These are phyloP conservation scores for Laodelphax striatellus DNA, from an alignment of 1,140 invertebrate genomes.

Conservation along the genomic window DNA sequence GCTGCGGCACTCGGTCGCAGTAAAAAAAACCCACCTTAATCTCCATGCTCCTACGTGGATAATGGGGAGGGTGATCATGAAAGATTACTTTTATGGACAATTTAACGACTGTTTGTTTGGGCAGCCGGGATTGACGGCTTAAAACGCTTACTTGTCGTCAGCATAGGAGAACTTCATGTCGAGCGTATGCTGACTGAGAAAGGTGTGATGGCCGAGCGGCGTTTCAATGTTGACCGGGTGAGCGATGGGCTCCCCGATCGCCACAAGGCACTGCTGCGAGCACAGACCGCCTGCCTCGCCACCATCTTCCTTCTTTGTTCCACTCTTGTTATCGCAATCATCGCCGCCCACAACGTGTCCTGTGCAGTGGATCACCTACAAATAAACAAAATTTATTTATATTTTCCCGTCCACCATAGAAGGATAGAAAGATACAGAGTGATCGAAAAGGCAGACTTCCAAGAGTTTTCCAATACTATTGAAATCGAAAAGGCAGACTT, in stretches of 20 bases:
- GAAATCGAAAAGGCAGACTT: too few species aligned
- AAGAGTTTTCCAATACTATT: too few species aligned
- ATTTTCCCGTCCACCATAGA: too few species aligned
- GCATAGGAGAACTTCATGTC: constrained; percentile 92
- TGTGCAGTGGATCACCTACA: constrained; percentile 76
- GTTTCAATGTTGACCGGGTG: constrained; percentile 89
- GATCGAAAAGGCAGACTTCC: too few species aligned
- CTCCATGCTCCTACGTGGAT: too few species aligned
- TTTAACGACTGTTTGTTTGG: too few species aligned
- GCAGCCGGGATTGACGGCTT: too few species aligned
- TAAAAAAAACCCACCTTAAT: too few species aligned
- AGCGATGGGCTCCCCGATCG: constrained; percentile 77
- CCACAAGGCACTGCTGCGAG: constrained; percentile 45
- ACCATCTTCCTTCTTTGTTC: constrained; percentile 1
- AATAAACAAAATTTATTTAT: constrained; percentile 18
- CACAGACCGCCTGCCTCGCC: not conserved
- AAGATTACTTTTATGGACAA: too few species aligned
- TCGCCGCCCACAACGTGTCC: constrained; percentile 54
- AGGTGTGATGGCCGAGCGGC: constrained; percentile 75
- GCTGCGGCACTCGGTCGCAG: too few species aligned
- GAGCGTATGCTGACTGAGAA: constrained; percentile 80
- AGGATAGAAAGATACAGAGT: too few species aligned
- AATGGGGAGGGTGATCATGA: too few species aligned
- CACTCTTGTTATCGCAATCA: constrained; percentile 14
- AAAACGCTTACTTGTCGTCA: constrained; percentile 78